Conservation (phyloP, 1,140 invertebrate genomes). For the Brevipalpus yothersi region DNA sequence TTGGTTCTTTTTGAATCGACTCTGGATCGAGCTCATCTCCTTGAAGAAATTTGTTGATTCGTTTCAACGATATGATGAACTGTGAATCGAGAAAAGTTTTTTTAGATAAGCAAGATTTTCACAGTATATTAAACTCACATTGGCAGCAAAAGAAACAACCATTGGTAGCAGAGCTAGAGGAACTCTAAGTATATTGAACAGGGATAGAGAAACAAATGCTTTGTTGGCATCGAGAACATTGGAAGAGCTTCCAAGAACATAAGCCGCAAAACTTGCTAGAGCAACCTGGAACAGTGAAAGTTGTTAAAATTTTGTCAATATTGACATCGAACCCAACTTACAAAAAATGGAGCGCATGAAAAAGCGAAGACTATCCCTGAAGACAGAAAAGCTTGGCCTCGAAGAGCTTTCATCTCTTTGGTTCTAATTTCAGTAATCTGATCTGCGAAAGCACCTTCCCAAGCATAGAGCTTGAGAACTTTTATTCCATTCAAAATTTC, state of each 20-base stretch:
- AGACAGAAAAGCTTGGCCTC: neutral
- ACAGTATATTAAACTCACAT: constrained; percentile 5
- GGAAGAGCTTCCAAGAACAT: constrained; percentile 22
- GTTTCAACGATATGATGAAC: constrained; percentile 5
- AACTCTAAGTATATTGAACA: constrained; percentile 29
- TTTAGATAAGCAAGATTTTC: neutral
- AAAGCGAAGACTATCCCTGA: constrained; percentile 10
- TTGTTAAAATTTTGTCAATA: neutral
- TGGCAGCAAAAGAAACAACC: constrained; percentile 14
- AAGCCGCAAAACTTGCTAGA: constrained; percentile 21
- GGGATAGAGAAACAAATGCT: constrained; percentile 28
- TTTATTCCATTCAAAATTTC: constrained; percentile 34
- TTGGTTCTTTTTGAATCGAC: constrained; percentile 13
- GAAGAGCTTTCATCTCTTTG: constrained; percentile 7
- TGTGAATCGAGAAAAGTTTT: neutral
- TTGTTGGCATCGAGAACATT: constrained; percentile 27
- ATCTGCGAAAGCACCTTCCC: constrained; percentile 29
- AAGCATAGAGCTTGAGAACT: constrained; percentile 50
- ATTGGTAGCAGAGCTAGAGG: constrained; percentile 17
- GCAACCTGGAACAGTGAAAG: constrained; percentile 4
- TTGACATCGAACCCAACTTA: constrained; percentile 10
- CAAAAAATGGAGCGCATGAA: constrained; percentile 9
- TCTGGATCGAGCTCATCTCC: constrained; percentile 12
- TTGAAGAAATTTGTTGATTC: constrained; percentile 13
- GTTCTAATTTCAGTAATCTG: constrained; percentile 2